Evolutionary conservation across 2,113 vertebrate species (phyloP), one percentile per base, ranked within the genome.

Genomic region (Otus sunia): DNA sequence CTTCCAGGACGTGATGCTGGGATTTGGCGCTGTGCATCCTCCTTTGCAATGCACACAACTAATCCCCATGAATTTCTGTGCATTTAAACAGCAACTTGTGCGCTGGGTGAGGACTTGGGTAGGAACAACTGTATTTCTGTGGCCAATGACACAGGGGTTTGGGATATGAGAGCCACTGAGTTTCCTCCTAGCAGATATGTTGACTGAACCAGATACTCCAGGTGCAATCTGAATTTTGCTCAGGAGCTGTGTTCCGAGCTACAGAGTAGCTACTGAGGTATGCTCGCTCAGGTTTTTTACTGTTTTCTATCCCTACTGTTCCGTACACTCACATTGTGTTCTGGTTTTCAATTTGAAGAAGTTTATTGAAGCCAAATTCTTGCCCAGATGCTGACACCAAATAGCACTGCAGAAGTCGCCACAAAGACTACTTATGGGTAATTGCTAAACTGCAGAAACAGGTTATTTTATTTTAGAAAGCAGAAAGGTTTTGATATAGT

Each of bases 391-490:
- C 77, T 60, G 76, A 52, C 17, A 78, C 29, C 49, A 76, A 94
- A 56, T 3, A 87, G 41, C 9, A 56, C 56, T 69, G 20, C 32
- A 49, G 62, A 92, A 95, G 30, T 36, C 3, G 0, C 39, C 66
- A 58, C 22, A 66, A 77, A 69, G 58, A 22, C 22, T 50, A 6
- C 59, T 59, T 49, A 19, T 34, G 36, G 69, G 56, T 60, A 94
- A 82, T 41, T 64, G 84, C 30, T 90, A 75, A 68, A 21, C 15
- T 37, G 74, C 37, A 92, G 66, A 30, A 88, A 20, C 9, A 25
- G 37, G 49, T 49, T 41, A n/a, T 92, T 93, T 94, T 56, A 82
- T 91, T 96, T 92, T 22, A 91, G 77, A 21, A 52, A 88, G 89
- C 26, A 91, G 80, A 95, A 81, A 84, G 45, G 17, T 66, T 94